Evolutionary conservation across 2,797 vertebrate species (phyloP).

Genomic region (Cyprinella venusta): DNA sequence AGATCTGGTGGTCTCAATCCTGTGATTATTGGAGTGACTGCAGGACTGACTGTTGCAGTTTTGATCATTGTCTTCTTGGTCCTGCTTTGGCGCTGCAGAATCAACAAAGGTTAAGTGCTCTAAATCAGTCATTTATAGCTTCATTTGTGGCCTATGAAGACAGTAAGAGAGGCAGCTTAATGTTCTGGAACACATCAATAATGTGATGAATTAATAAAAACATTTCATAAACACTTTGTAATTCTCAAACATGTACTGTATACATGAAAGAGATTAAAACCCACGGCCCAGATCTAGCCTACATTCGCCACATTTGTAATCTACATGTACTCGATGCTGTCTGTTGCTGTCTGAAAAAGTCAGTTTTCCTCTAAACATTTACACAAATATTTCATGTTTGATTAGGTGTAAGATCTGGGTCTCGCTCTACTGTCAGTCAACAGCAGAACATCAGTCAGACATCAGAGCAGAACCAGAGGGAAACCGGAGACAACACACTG

Average conservation of each 20-base stretch:
- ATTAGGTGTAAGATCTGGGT: not conserved
- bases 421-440: not conserved
- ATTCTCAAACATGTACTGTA: not conserved
- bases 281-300: too few species aligned
- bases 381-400: not conserved
- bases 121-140: not conserved
- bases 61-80: not conserved
- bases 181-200: slow-evolving; percentile 1
- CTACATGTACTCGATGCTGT: too few species aligned
- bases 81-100: not conserved
- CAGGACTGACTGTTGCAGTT: not conserved
- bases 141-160: not conserved
- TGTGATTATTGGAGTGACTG: not conserved
- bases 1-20: not conserved
- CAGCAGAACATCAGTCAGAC: slow-evolving; percentile 8
- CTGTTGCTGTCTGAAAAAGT: too few species aligned
- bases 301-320: too few species aligned
- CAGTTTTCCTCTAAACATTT: too few species aligned
- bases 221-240: not conserved
- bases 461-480: not conserved
- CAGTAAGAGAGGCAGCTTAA: slow-evolving; percentile 47
- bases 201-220: not conserved
- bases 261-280: too few species aligned
- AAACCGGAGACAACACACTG: not conserved
- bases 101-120: not conserved